Evolutionary conservation across 2,888 invertebrate genomes (phyloP).

Genomic region (Thecocarcelia acutangulata): DNA sequence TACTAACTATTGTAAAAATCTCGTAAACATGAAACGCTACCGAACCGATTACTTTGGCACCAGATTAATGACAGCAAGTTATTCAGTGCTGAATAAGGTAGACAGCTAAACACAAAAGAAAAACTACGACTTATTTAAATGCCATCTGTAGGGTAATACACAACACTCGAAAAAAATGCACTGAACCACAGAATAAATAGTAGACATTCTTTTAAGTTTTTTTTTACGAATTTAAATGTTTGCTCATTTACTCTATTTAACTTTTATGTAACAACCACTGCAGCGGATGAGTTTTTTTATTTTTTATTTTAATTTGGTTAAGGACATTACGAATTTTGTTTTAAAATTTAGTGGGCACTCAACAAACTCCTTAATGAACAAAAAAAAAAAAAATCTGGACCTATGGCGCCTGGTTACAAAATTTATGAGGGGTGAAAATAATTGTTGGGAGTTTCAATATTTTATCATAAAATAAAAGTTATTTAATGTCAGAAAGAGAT

Average conservation of each 20-base stretch:
- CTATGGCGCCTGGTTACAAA: slow-evolving; percentile 65
- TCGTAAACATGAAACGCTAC: too few relatives aligned
- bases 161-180: slow-evolving; percentile 35
- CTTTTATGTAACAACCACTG: slow-evolving; percentile 42
- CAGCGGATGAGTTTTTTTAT: slow-evolving; percentile 59
- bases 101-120: neutral
- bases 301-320: slow-evolving; percentile 42
- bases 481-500: slow-evolving; percentile 29
- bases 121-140: neutral
- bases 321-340: slow-evolving; percentile 56
- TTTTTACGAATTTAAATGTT: slow-evolving; percentile 70
- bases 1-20: too few relatives aligned
- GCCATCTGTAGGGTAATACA: slow-evolving; percentile 8
- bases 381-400: slow-evolving; percentile 45
- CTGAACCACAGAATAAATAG: slow-evolving; percentile 61
- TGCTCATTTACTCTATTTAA: slow-evolving; percentile 67
- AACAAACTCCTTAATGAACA: slow-evolving; percentile 43
- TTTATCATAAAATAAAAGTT: slow-evolving; percentile 25
- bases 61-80: too few relatives aligned
- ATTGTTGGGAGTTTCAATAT: slow-evolving; percentile 55
- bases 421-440: slow-evolving; percentile 69
- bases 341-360: slow-evolving; percentile 66
- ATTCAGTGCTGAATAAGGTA: too few relatives aligned
- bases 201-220: slow-evolving; percentile 33
- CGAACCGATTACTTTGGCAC: too few relatives aligned